These are phyloP conservation scores for Meloe dianella DNA, from an alignment of 2,888 invertebrate species.

Conservation along the genomic window DNA sequence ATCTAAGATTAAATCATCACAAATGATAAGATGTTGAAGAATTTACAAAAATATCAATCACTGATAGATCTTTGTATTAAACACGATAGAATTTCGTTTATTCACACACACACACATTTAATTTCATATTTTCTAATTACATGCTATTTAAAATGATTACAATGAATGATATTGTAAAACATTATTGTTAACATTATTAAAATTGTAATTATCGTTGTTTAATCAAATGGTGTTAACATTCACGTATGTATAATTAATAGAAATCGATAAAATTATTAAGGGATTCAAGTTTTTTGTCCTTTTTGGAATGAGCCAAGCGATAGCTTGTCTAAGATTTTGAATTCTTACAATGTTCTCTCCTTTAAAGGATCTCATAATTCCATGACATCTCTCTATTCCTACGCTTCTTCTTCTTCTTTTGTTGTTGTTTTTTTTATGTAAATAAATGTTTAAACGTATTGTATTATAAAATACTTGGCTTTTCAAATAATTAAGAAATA, in stretches of 20 bases:
- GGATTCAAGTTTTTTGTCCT: too few relatives aligned
- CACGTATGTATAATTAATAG: not conserved
- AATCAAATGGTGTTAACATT: not conserved
- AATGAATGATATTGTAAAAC: slow-evolving; percentile 9
- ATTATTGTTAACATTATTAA: not conserved
- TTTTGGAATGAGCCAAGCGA: too few relatives aligned
- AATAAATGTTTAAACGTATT: too few relatives aligned
- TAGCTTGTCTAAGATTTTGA: too few relatives aligned
- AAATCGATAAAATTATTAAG: not conserved
- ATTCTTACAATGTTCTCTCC: too few relatives aligned
- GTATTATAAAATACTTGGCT: not conserved
- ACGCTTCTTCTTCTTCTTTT: too few relatives aligned
- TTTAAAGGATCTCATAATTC: too few relatives aligned
- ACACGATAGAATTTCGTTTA: not conserved
- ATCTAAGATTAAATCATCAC: not conserved
- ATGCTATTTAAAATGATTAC: not conserved
- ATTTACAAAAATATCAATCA: slow-evolving; percentile 1
- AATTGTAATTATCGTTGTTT: not conserved
- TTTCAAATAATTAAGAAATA: not conserved
- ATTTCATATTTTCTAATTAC: slow-evolving; percentile 4
- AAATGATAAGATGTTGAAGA: not conserved
- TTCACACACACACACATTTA: not conserved
- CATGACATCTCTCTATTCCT: too few relatives aligned
- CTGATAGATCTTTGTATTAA: not conserved
- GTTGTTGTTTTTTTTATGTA: too few relatives aligned